Evolutionary conservation across 2,113 vertebrate genomes (phyloP).

Genomic region (Chionodraco myersi): DNA sequence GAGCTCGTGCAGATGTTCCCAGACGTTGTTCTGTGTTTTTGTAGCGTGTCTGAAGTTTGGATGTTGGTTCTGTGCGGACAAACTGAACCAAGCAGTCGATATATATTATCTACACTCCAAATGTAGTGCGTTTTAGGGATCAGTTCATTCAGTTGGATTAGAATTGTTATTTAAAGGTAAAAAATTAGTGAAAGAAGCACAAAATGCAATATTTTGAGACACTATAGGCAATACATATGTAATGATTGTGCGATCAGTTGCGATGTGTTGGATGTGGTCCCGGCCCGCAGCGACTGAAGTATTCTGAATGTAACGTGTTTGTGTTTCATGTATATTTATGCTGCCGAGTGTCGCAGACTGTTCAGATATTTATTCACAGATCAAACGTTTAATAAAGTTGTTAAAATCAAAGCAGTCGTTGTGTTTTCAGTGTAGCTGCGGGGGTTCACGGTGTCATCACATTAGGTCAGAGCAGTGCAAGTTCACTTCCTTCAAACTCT

Average conservation of each 20-base stretch:
- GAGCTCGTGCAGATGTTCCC: conserved; percentile 16
- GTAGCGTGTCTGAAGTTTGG: neutral
- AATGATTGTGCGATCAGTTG: neutral
- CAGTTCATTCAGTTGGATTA: neutral
- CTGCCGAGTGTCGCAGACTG: conserved; percentile 29
- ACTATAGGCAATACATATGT: conserved; percentile 18
- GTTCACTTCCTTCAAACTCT: too few relatives aligned
- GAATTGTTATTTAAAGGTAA: neutral
- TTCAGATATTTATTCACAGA: conserved; percentile 62
- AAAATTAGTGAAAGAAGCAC: conserved; percentile 39
- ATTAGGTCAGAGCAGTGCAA: too few relatives aligned
- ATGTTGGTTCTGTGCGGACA: conserved; percentile 5
- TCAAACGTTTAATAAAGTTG: conserved; percentile 56
- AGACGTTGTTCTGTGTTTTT: conserved; percentile 9
- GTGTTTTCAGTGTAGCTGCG: too few relatives aligned
- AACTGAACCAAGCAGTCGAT: conserved; percentile 17
- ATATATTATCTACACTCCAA: neutral
- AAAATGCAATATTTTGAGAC: neutral
- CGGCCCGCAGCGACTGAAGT: conserved; percentile 21
- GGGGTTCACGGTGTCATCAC: too few relatives aligned
- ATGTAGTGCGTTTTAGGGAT: neutral
- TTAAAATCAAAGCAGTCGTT: neutral
- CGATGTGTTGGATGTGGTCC: neutral
- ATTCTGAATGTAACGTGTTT: conserved; percentile 68
- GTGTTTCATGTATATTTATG: conserved; percentile 54